phyloP scores from a whole-genome alignment of 2,113 vertebrate species.

The Ptychochromis oligacanthus region DNA sequence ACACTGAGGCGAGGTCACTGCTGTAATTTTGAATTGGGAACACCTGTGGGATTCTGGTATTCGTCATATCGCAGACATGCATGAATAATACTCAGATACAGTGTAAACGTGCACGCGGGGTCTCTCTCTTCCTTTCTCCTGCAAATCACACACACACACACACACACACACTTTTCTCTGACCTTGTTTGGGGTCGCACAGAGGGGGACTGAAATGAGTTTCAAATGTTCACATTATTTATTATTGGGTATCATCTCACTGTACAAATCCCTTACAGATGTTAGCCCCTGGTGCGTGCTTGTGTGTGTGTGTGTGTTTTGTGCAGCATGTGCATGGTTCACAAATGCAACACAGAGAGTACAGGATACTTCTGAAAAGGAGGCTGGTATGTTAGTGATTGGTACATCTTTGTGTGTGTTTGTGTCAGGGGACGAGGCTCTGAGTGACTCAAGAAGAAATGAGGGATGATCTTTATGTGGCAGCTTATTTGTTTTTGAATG shows the following conservation, averaged over 20 bases:
- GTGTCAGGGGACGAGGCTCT: slow-evolving; percentile 28
- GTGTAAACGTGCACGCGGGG: neutral
- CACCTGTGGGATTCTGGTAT: slow-evolving; percentile 72
- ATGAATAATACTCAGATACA: slow-evolving; percentile 55
- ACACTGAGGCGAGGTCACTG: slow-evolving; percentile 42
- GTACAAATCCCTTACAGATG: slow-evolving; percentile 79
- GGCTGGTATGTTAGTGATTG: slow-evolving; percentile 39
- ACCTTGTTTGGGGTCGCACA: slow-evolving; percentile 73
- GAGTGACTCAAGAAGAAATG: slow-evolving; percentile 80
- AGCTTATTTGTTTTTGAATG: slow-evolving; percentile 81
- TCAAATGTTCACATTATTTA: slow-evolving; percentile 80
- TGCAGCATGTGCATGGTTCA: slow-evolving; percentile 14
- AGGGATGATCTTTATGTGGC: slow-evolving; percentile 80
- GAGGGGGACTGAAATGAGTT: slow-evolving; percentile 76
- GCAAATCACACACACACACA: slow-evolving; percentile 17
- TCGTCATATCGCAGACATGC: slow-evolving; percentile 67
- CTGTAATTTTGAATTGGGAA: slow-evolving; percentile 67
- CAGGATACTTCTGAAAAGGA: slow-evolving; percentile 30
- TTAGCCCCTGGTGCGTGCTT: slow-evolving; percentile 60
- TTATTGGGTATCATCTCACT: slow-evolving; percentile 79
- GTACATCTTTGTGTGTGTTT: slow-evolving; percentile 40
- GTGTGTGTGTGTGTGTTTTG: slow-evolving; percentile 3
- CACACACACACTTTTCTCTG: slow-evolving; percentile 42
- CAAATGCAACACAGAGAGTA: slow-evolving; percentile 18
- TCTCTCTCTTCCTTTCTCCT: slow-evolving; percentile 7